Conservation (phyloP, 2,888 invertebrate species). For the Chrysolina americana region DNA sequence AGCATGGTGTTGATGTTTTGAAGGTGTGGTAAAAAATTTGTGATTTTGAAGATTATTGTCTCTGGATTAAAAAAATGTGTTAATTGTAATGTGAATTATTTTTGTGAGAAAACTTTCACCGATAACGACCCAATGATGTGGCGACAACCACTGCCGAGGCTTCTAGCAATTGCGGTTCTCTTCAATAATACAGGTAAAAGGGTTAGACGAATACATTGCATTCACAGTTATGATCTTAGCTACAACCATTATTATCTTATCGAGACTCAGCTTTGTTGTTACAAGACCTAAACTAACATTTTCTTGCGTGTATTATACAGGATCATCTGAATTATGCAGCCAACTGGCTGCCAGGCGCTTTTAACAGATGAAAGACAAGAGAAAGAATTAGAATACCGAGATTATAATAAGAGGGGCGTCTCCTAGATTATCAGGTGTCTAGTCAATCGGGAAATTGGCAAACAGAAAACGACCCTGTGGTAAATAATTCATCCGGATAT, state of each 20-base stretch:
- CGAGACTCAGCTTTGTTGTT: constrained; percentile 22
- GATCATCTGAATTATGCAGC: constrained; percentile 20
- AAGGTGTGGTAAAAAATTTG: constrained; percentile 37
- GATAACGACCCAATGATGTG: constrained; percentile 39
- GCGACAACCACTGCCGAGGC: constrained; percentile 40
- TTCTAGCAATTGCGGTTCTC: constrained; percentile 49
- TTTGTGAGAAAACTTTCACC: constrained; percentile 32
- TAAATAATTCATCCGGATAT: too few relatives aligned
- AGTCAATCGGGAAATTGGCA: neutral
- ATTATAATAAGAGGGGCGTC: neutral
- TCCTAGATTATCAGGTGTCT: neutral
- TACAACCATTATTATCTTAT: constrained; percentile 5
- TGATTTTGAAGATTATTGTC: constrained; percentile 26
- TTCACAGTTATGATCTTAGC: constrained; percentile 19
- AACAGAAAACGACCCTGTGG: too few relatives aligned
- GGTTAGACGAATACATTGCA: constrained; percentile 33
- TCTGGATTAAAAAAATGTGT: constrained; percentile 32
- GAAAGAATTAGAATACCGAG: neutral
- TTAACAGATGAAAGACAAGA: neutral
- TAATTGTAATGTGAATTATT: constrained; percentile 49
- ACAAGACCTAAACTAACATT: constrained; percentile 28
- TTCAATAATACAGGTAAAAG: constrained; percentile 55
- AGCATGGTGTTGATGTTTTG: constrained; percentile 25
- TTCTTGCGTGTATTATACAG: constrained; percentile 25
- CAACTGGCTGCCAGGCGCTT: neutral